Conservation (phyloP, 2,888 invertebrate genomes). For the Anagyrus pseudococci region DNA sequence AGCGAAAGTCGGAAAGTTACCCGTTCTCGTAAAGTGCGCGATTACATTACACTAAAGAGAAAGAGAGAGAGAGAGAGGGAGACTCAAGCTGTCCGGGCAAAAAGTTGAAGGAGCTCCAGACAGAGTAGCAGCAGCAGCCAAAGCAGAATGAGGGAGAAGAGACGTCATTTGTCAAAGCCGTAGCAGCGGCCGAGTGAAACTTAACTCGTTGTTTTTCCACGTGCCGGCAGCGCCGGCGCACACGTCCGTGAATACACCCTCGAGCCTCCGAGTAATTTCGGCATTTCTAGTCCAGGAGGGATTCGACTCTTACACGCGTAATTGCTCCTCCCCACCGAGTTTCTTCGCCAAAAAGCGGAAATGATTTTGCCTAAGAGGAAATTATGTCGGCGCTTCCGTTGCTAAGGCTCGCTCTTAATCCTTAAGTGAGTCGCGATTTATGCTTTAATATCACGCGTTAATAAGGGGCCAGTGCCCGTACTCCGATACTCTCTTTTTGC, state of each 20-base stretch:
- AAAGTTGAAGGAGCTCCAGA: constrained; percentile 27
- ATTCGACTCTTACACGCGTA: constrained; percentile 25
- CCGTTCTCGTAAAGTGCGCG: too few species aligned
- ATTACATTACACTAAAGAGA: too few species aligned
- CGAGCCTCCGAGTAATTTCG: constrained; percentile 33
- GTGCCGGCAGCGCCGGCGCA: constrained; percentile 16
- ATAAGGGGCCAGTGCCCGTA: constrained; percentile 52
- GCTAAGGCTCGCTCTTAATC: constrained; percentile 44
- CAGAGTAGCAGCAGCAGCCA: too few species aligned
- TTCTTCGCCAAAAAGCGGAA: constrained; percentile 36
- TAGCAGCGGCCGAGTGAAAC: constrained; percentile 4
- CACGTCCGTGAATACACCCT: too few species aligned
- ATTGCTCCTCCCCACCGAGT: too few species aligned
- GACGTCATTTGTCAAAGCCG: constrained; percentile 33
- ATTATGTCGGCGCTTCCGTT: constrained; percentile 34
- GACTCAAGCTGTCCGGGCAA: neutral
- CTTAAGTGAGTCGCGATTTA: constrained; percentile 59
- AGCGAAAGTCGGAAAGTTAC: too few species aligned
- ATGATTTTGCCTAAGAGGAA: constrained; percentile 36
- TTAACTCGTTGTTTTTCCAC: constrained; percentile 33
- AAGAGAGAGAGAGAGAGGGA: neutral
- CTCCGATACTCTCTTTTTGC: constrained; percentile 50
- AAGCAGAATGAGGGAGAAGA: constrained; percentile 3
- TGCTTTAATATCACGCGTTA: constrained; percentile 58
- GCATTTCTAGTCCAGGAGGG: constrained; percentile 9